These are phyloP conservation scores for Zaprionus africanus DNA, from an alignment of 1,140 invertebrate genomes.

Conservation along the genomic window DNA sequence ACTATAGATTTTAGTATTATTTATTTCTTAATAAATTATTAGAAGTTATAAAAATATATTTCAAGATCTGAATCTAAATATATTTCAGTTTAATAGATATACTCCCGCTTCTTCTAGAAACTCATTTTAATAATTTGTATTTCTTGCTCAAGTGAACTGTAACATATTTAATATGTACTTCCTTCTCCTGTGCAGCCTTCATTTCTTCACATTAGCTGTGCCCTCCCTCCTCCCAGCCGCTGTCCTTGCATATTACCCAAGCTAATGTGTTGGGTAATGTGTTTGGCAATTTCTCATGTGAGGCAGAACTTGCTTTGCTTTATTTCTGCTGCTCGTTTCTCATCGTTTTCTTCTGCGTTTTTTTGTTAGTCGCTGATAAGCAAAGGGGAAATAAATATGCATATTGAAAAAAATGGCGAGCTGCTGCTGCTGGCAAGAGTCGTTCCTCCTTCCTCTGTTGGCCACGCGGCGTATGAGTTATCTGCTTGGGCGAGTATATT, in stretches of 20 bases:
- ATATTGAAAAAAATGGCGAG: slow-evolving; percentile 51
- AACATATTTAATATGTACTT: neutral
- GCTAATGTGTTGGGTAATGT: slow-evolving; percentile 76
- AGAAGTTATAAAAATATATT: no score
- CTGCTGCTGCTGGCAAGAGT: slow-evolving; percentile 12
- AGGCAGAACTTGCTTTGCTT: slow-evolving; percentile 52
- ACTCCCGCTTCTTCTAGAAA: neutral
- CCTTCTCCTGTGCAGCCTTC: neutral
- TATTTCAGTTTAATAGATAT: no score
- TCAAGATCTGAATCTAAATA: no score
- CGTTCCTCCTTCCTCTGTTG: slow-evolving; percentile 19
- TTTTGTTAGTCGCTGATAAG: slow-evolving; percentile 74
- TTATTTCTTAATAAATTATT: no score
- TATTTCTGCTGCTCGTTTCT: slow-evolving; percentile 48
- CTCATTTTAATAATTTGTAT: neutral
- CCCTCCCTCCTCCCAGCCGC: neutral
- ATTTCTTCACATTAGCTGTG: neutral
- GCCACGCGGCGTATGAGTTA: slow-evolving; percentile 75
- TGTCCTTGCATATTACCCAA: slow-evolving; percentile 12
- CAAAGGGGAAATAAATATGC: slow-evolving; percentile 79
- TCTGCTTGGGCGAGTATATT: slow-evolving; percentile 54
- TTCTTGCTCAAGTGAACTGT: neutral
- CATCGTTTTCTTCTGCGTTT: slow-evolving; percentile 25
- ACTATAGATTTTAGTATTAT: no score
- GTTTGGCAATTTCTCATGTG: slow-evolving; percentile 75